phyloP scores from a whole-genome alignment of 2,888 invertebrate species.

The Carterocephalus palaemon region DNA sequence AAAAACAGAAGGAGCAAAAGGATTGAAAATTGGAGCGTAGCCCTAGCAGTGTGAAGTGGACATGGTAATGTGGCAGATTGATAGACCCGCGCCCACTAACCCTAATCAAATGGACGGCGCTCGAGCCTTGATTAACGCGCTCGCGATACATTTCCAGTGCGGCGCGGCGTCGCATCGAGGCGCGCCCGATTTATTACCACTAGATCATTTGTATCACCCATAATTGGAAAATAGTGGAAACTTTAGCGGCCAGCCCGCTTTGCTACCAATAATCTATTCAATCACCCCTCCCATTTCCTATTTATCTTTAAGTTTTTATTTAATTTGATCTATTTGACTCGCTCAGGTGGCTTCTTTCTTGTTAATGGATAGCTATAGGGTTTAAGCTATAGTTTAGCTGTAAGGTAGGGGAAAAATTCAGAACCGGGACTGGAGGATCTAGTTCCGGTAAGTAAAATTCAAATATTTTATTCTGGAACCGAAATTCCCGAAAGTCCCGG shows the following conservation, averaged over 20 bases:
- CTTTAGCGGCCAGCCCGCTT: constrained; percentile 9
- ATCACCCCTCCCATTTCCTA: constrained; percentile 3
- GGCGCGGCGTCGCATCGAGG: constrained; percentile 35
- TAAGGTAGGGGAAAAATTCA: no score
- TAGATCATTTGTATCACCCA: constrained; percentile 26
- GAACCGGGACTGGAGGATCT: no score
- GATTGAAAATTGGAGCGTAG: constrained; percentile 24
- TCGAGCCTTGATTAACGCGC: constrained; percentile 74
- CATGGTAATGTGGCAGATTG: constrained; percentile 76
- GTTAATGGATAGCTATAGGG: no score
- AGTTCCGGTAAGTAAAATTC: no score
- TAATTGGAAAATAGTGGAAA: constrained; percentile 26
- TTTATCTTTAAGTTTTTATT: no score
- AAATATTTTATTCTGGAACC: no score
- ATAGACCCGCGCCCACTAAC: constrained; percentile 77
- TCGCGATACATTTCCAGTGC: constrained; percentile 67
- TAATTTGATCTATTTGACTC: no score
- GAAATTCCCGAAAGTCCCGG: no score
- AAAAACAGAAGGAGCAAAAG: no score
- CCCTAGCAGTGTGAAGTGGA: constrained; percentile 46
- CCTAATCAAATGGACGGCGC: constrained; percentile 78
- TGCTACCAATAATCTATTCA: constrained; percentile 8
- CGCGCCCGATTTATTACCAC: constrained; percentile 68
- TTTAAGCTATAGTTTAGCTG: no score
- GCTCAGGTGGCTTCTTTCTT: no score